Percentiles rank a stretch among this genome's conserved stretches.
These are phyloP conservation scores for Psittacara wagleri DNA, from an alignment of 2,113 vertebrate species.

Conservation along the genomic window DNA sequence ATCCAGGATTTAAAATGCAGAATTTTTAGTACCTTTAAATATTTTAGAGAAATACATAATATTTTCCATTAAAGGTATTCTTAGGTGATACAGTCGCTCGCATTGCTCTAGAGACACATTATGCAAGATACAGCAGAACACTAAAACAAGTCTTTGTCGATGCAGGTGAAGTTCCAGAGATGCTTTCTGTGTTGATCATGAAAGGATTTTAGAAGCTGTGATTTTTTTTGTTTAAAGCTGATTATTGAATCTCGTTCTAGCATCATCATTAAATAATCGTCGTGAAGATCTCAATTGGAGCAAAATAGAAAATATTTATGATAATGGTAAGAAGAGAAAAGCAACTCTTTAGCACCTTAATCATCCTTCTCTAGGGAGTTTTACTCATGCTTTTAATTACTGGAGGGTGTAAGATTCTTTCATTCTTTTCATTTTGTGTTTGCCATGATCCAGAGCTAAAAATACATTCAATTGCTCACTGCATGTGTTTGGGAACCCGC, in stretches of 20 bases:
- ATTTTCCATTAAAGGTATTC: neutral
- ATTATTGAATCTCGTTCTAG: neutral
- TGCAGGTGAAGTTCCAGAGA: neutral
- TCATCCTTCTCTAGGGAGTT: neutral
- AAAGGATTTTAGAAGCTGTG: neutral
- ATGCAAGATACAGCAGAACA: neutral
- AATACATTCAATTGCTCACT: neutral
- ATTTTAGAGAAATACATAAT: neutral
- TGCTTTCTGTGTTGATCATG: neutral
- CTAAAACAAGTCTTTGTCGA: neutral
- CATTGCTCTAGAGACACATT: neutral
- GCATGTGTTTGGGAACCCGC: neutral
- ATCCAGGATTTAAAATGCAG: neutral
- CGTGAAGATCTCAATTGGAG: neutral
- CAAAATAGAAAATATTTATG: constrained; percentile 19
- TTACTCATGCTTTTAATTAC: neutral
- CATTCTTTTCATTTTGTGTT: neutral
- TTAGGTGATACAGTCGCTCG: neutral
- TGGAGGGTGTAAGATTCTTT: neutral
- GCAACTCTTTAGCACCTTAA: neutral
- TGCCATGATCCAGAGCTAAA: neutral
- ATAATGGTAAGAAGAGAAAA: neutral
- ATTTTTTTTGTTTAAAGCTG: neutral
- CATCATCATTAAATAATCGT: neutral
- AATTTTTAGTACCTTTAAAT: neutral